A percentile compares a stretch with the other conserved stretches of the same genome.
phyloP scores from a whole-genome alignment of 2,888 invertebrate species.

The Caenorhabditis sp. region DNA sequence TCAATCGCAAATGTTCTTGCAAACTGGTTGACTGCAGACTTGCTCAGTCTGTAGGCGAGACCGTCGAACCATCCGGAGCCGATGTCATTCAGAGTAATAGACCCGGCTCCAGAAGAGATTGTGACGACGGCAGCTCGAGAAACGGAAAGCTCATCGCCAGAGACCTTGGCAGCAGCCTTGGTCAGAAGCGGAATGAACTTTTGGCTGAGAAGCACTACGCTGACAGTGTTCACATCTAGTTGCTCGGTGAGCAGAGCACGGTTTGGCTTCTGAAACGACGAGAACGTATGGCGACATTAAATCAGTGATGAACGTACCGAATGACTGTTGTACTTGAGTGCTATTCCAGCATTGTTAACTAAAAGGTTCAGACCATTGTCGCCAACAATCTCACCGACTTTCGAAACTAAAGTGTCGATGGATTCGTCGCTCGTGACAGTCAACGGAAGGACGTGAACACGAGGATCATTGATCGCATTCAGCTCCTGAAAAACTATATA shows the following conservation, averaged over 20 bases:
- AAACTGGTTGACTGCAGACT: constrained; percentile 69
- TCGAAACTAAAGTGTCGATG: constrained; percentile 31
- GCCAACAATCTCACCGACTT: constrained; percentile 52
- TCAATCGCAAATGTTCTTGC: constrained; percentile 62
- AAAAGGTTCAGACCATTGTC: constrained; percentile 51
- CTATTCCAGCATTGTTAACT: constrained; percentile 49
- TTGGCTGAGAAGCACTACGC: constrained; percentile 55
- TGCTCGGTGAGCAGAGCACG: constrained; percentile 83
- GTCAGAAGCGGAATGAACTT: constrained; percentile 57
- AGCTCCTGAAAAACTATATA: constrained; percentile 42
- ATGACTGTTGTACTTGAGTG: constrained; percentile 23
- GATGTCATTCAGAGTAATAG: constrained; percentile 50
- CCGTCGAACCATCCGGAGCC: constrained; percentile 47
- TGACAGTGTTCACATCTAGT: constrained; percentile 85
- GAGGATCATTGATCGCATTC: constrained; percentile 32
- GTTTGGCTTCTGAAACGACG: constrained; percentile 79
- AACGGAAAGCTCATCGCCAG: constrained; percentile 35
- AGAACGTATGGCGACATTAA: too few relatives aligned
- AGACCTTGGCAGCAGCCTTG: constrained; percentile 39
- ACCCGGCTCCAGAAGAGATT: constrained; percentile 59
- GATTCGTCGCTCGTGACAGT: constrained; percentile 42
- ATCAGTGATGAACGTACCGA: background rate
- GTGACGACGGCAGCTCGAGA: constrained; percentile 50
- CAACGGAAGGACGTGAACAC: constrained; percentile 39
- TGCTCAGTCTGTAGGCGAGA: constrained; percentile 60